Evolutionary conservation across 2,888 invertebrate species (phyloP), one percentile per base, ranked within the genome.

Genomic region (Byasa hedistus): DNA sequence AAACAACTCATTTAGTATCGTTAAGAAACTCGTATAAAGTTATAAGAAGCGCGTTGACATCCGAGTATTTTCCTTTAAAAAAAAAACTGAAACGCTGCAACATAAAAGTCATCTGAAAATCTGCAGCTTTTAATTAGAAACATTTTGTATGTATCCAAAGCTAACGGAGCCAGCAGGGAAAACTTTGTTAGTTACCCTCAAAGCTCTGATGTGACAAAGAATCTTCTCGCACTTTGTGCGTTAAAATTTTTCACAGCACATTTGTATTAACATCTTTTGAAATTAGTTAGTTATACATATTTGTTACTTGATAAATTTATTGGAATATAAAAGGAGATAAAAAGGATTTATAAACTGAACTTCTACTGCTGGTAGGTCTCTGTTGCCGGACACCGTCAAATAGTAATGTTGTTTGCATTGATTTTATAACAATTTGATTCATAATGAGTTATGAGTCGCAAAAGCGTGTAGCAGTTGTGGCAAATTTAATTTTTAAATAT

Each of bases 81-180:
- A 52, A 52, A 52, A 52, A 52, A 52, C n/a, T 21, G 21, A 21
- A n/a, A 21, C 52, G n/a, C 21, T 52, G 48, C n/a, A 21, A 8
- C 21, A 22, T 52, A 21, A 52, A 21, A 21, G 52, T 52, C 52
- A 21, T 48, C 48, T 22, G 8, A 21, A 52, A 21, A 52, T 52
- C 21, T 52, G 52, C 52, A 21, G 21, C 21, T 52, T 21, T 52
- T 52, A 52, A 52, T 52, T n/a, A 52, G 21, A 52, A 52, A 52
- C 21, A 52, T 22, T 52, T 48, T n/a, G 21, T 22, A 52, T 19
- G 44, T 52, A 52, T 52, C 21, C 52, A 52, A 52, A 21, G 52
- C 52, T 21, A n/a, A n/a, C 21, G 21, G 52, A 10, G 19, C n/a
- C 21, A 1, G 52, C 4, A 21, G 3, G 52, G 52, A 52, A 52